Base-by-base conservation (phyloP, 30 jellyfish, hydroid and myxozoan genomes). In the Clytia hemisphaerica region DNA sequence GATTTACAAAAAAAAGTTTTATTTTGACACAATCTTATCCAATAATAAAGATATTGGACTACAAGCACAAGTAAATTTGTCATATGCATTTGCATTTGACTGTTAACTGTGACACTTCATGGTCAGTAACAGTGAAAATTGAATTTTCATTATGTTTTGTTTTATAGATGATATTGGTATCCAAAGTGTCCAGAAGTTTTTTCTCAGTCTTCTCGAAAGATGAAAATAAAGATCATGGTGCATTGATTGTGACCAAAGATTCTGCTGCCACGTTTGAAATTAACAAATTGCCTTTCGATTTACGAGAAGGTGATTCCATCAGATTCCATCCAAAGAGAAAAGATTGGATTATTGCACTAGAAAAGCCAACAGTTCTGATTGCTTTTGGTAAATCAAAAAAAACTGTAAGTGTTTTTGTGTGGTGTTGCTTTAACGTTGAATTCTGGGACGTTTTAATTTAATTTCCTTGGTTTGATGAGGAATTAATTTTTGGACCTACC, bases 321-420 rank as follows among this genome's bases (percentile, higher is more conserved):
- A 21, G 65, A 32, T 72, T 76, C 31, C 94, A 82, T 57, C 92
- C 93, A 21, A 76, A 47, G 28, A 38, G 75, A 38, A 95, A 81
- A 55, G 77, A 89, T 46, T 80, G 95, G 95, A 78, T 89, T n/a
- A 29, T 89, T 51, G 94, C 95, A 4, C 68, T 88, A 38, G 95
- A 57, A 57, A 57, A n/a, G 30, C 38, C 37, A 31, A 57, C 37
- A 7, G 16, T 57, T n/a, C 27, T 22, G 19, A 57, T 57, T 22
- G 35, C 19, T 7, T 4, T 21, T 22, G 38, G 35, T 5, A 22
- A 57, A 57, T 22, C 27, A 4, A 31, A 57, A 31, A 33, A n/a
- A 1, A 22, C 25, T 57, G 70, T 57, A 57, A 57, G 51, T 42
- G 19, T 42, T 0, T 42, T 42, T 42, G 0, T 12, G 19, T 42